Evolutionary conservation across 2,113 vertebrate genomes (phyloP).

Genomic region (Raja brachyura): DNA sequence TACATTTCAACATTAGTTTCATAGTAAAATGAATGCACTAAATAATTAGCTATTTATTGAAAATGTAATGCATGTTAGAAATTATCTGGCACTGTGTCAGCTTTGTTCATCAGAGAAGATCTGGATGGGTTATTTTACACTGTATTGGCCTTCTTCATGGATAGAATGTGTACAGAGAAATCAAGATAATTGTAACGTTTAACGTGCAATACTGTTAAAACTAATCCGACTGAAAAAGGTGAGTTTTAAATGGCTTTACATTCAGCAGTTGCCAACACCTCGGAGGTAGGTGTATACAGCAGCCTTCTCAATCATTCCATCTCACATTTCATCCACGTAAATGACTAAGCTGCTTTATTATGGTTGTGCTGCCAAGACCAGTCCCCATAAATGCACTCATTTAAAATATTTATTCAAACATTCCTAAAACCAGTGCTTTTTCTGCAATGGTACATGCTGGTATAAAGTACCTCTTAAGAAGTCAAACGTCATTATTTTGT

Average conservation of each 20-base stretch:
- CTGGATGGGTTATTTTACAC: neutral
- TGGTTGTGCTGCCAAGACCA: neutral
- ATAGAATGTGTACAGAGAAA: neutral
- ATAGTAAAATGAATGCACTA: neutral
- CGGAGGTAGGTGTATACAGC: neutral
- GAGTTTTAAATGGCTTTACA: neutral
- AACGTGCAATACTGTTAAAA: neutral
- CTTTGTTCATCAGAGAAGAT: slow-evolving; percentile 3
- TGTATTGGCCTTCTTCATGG: neutral
- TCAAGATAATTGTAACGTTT: neutral
- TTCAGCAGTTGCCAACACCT: neutral
- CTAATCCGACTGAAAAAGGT: too few species aligned
- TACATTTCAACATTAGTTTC: neutral
- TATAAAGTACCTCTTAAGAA: too few species aligned
- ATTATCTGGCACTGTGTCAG: neutral
- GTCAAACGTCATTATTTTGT: too few species aligned
- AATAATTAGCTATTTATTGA: neutral
- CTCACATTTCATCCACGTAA: neutral
- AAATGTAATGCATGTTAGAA: slow-evolving; percentile 27
- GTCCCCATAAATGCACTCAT: neutral
- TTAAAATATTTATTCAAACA: neutral
- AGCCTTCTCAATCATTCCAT: neutral
- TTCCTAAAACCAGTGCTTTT: neutral
- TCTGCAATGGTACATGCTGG: too few species aligned
- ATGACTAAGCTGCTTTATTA: neutral